These are phyloP conservation scores for Antennarius maculatus DNA, from an alignment of 2,797 vertebrate genomes.

Conservation along the genomic window DNA sequence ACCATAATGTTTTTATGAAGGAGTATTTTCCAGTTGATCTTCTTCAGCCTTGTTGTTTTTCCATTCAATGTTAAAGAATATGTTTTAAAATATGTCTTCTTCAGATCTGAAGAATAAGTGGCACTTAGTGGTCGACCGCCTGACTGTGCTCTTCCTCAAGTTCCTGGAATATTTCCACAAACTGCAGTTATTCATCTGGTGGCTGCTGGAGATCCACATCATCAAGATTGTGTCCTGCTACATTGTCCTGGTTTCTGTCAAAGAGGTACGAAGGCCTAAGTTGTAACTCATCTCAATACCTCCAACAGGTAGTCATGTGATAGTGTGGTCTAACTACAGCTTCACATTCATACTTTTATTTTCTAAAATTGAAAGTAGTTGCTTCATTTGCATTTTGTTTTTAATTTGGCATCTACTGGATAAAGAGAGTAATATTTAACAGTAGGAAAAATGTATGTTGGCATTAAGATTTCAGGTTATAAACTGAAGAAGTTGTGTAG, in stretches of 20 bases:
- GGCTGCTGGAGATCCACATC: conserved; percentile 96
- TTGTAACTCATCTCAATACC: neutral
- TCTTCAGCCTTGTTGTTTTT: conserved; percentile 16
- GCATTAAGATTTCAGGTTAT: no score
- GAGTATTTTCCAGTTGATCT: conserved; percentile 12
- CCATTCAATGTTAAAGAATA: neutral
- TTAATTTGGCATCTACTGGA: no score
- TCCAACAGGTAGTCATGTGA: neutral
- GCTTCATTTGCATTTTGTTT: no score
- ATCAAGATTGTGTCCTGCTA: conserved; percentile 96
- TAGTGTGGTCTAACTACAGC: neutral
- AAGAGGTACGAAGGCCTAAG: conserved; percentile 83
- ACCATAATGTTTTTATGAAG: neutral
- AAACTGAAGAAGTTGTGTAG: no score
- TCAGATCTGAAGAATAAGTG: conserved; percentile 95
- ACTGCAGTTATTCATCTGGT: conserved; percentile 96
- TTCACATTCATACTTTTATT: neutral
- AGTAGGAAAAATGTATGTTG: no score
- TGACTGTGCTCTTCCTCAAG: conserved; percentile 94
- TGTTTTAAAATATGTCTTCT: conserved; percentile 34
- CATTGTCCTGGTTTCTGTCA: conserved; percentile 90
- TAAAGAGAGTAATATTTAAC: no score
- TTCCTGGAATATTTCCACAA: conserved; percentile 98
- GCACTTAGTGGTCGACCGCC: conserved; percentile 96
- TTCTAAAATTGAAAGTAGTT: no score